Base-by-base conservation (phyloP, 2,113 vertebrate genomes). In the Fukomys damarensis region DNA sequence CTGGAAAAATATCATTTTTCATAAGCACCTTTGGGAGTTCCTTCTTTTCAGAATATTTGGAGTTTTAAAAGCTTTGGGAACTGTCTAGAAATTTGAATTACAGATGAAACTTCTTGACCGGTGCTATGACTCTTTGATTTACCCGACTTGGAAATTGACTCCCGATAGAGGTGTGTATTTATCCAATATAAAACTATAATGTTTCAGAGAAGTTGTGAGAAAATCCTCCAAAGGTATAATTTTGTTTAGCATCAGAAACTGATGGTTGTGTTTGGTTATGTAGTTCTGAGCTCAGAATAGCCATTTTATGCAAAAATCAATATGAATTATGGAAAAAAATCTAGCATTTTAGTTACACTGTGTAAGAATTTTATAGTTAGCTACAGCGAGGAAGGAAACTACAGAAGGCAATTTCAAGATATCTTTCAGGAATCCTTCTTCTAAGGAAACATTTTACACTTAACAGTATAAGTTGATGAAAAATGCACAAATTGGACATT, bases 221-320 rank as follows among this genome's bases (percentile, higher is more conserved):
- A 97, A 97, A 97, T 93, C 46, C 94, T 92, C 77, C 93, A 96
- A 97, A 97, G 97, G 97, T 88, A 97, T 97, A 92, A 97, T 97
- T 98, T 97, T 98, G 96, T 97, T 98, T 97, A 96, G 96, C 94
- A 97, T 96, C 93, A 96, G 94, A 97, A 97, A 97, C 90, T 89
- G 95, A 97, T 97, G 93, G 83, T 91, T 97, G 91, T 96, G 95
- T 97, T 97, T 98, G 97, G 97, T 97, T 97, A 95, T 97, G 89
- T 96, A 96, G 86, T 97, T 98, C 86, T 95, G 76, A 97, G 93
- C 95, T 97, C 81, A 94, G 95, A 98, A 98, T 94, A 97, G 97
- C 93, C 96, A 93, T 96, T 98, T 98, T 98, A 98, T 98, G 96
- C 95, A 98, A 97, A 98, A 98, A 98, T 98, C 98, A 98, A 97